Percentiles rank a stretch among this genome's conserved stretches.
These are phyloP conservation scores for Leistus spinibarbis DNA, from an alignment of 2,888 invertebrate species.

Conservation along the genomic window DNA sequence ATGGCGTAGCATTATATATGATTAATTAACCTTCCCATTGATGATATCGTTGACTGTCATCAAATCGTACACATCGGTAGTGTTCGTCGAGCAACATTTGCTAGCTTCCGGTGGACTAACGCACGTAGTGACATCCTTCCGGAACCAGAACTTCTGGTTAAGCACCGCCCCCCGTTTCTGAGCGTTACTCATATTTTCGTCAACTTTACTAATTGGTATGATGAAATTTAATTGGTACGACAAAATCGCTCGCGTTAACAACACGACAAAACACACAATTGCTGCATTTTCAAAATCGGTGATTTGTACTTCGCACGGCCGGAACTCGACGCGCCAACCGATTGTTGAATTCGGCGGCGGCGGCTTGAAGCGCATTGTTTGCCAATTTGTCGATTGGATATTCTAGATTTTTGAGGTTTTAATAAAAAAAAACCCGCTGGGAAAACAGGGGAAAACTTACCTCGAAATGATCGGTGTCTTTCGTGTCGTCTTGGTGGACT, in stretches of 20 bases:
- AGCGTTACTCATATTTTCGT: conserved; percentile 96
- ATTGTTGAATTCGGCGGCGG: conserved; percentile 95
- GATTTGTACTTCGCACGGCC: conserved; percentile 97
- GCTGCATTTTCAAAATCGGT: conserved; percentile 99
- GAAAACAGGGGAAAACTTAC: conserved; percentile 64
- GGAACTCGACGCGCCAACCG: conserved; percentile 99
- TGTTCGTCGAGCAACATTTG: conserved; percentile 50
- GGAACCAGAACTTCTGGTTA: conserved; percentile 91
- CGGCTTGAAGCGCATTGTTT: conserved; percentile 98
- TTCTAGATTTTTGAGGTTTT: conserved; percentile 81
- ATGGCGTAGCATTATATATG: no score
- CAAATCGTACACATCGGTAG: conserved; percentile 67
- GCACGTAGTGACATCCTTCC: conserved; percentile 72
- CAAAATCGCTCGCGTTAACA: conserved; percentile 94
- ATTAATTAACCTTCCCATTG: conserved; percentile 81
- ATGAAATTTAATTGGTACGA: conserved; percentile 95
- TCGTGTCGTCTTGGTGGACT: conserved; percentile 88
- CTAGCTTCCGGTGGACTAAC: conserved; percentile 57
- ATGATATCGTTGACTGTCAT: conserved; percentile 97
- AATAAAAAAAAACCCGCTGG: not conserved
- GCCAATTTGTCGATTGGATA: conserved; percentile 99
- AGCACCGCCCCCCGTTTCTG: conserved; percentile 89
- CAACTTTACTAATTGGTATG: conserved; percentile 96
- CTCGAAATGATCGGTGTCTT: conserved; percentile 98
- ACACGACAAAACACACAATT: conserved; percentile 95